These are phyloP conservation scores for Julus scandinavius DNA, from an alignment of 2,888 invertebrate genomes.

Conservation along the genomic window DNA sequence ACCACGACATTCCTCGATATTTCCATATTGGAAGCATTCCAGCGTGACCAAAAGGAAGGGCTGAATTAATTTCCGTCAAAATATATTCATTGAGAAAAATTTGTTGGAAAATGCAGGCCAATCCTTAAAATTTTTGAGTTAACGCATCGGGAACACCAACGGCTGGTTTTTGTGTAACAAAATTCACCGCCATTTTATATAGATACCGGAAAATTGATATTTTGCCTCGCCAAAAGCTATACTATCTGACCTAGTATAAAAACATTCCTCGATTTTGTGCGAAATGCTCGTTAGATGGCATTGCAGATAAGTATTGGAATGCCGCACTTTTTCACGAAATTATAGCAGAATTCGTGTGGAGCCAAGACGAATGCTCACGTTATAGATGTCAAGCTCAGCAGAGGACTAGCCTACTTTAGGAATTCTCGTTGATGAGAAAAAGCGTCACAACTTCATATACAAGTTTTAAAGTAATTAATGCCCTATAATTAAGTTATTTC, in stretches of 20 bases:
- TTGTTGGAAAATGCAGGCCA: background rate
- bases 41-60: slow-evolving; percentile 25
- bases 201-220: background rate
- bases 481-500: background rate
- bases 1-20: background rate
- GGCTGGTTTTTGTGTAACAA: background rate
- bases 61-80: slow-evolving; percentile 1
- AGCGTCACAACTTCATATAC: background rate
- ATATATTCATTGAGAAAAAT: slow-evolving; percentile 37
- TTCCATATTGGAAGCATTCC: background rate
- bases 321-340: background rate
- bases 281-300: slow-evolving; percentile 8
- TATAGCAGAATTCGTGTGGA: background rate
- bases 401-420: background rate
- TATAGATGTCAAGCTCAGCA: background rate
- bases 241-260: background rate
- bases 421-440: background rate
- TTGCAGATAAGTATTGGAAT: background rate
- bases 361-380: background rate
- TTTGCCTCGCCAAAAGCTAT: background rate
- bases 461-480: background rate
- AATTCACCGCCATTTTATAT: too few species aligned
- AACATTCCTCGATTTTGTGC: background rate
- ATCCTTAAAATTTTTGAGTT: background rate
- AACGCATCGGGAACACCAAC: background rate